Evolutionary conservation across 1,140 invertebrate genomes (phyloP).

Genomic region (Eulimnadia texana): DNA sequence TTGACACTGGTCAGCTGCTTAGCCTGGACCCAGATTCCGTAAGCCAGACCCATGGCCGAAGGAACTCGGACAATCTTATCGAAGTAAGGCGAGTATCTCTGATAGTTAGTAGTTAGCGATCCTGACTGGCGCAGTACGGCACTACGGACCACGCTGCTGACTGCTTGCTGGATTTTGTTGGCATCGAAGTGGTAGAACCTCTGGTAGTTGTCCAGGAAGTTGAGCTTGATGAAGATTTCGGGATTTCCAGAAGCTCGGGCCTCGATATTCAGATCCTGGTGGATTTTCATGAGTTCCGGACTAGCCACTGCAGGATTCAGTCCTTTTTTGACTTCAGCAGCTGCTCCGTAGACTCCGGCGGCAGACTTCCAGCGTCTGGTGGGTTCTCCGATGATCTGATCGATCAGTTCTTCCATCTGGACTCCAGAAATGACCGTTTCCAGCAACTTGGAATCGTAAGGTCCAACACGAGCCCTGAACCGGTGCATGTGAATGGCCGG

Average conservation of each 20-base stretch:
- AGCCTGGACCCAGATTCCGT: not conserved
- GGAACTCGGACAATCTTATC: conserved; percentile 13
- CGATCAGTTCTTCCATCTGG: conserved; percentile 10
- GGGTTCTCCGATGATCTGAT: conserved; percentile 8
- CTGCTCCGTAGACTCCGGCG: not conserved
- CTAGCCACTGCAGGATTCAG: not conserved
- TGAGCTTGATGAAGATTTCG: conserved; percentile 13
- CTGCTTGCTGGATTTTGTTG: not conserved
- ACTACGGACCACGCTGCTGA: not conserved
- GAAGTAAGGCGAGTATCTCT: conserved; percentile 4
- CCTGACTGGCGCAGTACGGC: not conserved
- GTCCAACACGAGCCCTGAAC: not conserved
- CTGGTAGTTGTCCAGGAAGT: conserved; percentile 14
- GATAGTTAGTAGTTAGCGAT: conserved; percentile 2
- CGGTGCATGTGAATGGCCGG: conserved; percentile 3
- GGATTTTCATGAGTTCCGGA: conserved; percentile 11
- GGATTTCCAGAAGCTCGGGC: conserved; percentile 12
- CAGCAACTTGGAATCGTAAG: not conserved
- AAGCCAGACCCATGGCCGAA: conserved; percentile 14
- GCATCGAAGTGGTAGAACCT: conserved; percentile 4
- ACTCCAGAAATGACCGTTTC: conserved; percentile 4
- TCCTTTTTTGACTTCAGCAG: not conserved
- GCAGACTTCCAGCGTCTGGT: conserved; percentile 3
- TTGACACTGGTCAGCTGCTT: conserved; percentile 10
- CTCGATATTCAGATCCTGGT: conserved; percentile 12